Evolutionary conservation across 2,888 invertebrate species (phyloP).

Genomic region (Uropetala carovei): DNA sequence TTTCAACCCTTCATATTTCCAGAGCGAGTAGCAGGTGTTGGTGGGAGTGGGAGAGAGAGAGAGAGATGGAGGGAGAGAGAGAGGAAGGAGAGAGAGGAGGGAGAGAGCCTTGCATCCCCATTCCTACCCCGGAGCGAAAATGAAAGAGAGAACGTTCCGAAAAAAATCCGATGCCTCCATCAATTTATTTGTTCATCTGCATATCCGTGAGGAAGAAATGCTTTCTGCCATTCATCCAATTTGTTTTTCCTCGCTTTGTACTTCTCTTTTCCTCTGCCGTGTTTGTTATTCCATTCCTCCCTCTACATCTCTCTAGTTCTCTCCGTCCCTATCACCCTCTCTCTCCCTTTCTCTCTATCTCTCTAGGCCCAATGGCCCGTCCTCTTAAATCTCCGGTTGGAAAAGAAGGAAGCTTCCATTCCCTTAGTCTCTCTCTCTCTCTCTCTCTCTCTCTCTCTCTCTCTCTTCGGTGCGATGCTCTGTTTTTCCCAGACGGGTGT

Average conservation of each 20-base stretch:
- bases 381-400: neutral
- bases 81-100: neutral
- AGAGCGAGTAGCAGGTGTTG: conserved; percentile 21
- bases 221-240: conserved; percentile 28
- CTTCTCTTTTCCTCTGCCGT: neutral
- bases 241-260: neutral
- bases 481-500: conserved; percentile 5
- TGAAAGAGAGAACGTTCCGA: neutral
- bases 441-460: conserved; percentile 3
- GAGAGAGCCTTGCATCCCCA: neutral
- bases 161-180: conserved; percentile 16
- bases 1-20: conserved; percentile 32
- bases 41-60: too few relatives aligned
- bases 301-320: neutral
- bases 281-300: conserved; percentile 9
- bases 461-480: neutral
- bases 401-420: conserved; percentile 15
- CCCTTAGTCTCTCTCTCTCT: neutral
- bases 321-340: too few relatives aligned
- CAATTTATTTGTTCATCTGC: conserved; percentile 49
- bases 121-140: neutral
- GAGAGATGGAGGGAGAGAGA: too few relatives aligned
- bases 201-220: conserved; percentile 31
- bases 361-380: too few relatives aligned
- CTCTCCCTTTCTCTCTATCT: too few relatives aligned